A percentile compares a stretch with the other conserved stretches of the same genome.
These are phyloP conservation scores for Henricia sp. DNA, from an alignment of 53 echinoderm and acorn worm species.

Conservation along the genomic window DNA sequence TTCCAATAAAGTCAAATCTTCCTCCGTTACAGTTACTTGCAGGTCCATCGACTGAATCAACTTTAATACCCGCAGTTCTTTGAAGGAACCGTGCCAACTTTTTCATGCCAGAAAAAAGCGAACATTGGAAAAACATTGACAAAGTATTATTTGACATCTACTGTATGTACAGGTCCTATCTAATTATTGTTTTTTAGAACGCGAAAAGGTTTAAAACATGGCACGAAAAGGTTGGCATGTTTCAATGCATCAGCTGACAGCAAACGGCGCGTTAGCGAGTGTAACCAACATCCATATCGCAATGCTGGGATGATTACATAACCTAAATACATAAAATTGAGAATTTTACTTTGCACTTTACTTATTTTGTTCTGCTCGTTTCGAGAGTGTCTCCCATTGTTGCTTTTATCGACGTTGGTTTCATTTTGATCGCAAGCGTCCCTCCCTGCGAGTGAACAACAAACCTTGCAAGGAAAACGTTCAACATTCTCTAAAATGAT, in stretches of 20 bases:
- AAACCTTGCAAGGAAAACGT: slow-evolving; percentile 24
- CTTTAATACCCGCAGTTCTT: slow-evolving; percentile 42
- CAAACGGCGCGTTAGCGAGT: background rate
- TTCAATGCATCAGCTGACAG: slow-evolving; percentile 28
- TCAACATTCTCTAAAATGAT: background rate
- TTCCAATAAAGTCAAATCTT: slow-evolving; percentile 1
- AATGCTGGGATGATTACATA: background rate
- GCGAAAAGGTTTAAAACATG: background rate
- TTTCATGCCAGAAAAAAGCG: background rate
- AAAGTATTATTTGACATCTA: background rate
- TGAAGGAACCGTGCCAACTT: slow-evolving; percentile 28
- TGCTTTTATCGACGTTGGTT: slow-evolving; percentile 21
- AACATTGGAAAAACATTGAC: background rate
- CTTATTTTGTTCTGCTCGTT: background rate
- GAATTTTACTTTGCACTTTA: background rate
- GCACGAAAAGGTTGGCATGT: slow-evolving; percentile 17
- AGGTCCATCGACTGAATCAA: slow-evolving; percentile 54
- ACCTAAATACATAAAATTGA: no score
- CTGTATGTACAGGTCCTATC: background rate
- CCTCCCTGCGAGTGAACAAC: slow-evolving; percentile 1
- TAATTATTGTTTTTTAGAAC: background rate
- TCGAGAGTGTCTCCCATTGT: background rate
- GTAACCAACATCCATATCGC: slow-evolving; percentile 19
- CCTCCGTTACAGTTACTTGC: slow-evolving; percentile 44
- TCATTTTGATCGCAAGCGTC: slow-evolving; percentile 17